Evolutionary conservation across 2,113 vertebrate genomes (phyloP), one percentile per base, ranked within the genome.

Genomic region (Rhineura floridana): DNA sequence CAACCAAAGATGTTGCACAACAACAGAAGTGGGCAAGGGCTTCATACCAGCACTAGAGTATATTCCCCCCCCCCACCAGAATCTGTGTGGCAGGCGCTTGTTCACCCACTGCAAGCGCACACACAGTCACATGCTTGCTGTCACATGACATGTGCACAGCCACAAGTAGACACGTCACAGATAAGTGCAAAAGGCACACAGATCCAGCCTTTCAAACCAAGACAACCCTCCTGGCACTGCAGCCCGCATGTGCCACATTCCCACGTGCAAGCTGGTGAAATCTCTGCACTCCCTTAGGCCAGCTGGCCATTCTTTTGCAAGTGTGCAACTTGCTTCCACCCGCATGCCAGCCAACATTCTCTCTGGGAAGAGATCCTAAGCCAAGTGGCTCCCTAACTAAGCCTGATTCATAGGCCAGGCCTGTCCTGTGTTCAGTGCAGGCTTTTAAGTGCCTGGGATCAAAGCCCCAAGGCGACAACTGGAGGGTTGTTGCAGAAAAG

Each of bases 21-120:
- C 5, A 4, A 62, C 2, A n/a, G 28, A 67, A 1, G 30, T 30
- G 36, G 1, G 5, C 79, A 62, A 30, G 17, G 36, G 23, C 5
- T 15, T n/a, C n/a, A n/a, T n/a, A n/a, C n/a, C n/a, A 2, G 55
- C 33, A 28, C 30, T 7, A 6, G 9, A 1, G 6, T 9, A 1
- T 50, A 46, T n/a, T n/a, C n/a, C n/a, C n/a, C n/a, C n/a, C n/a
- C n/a, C n/a, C n/a, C n/a, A n/a, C n/a, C n/a, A n/a, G n/a, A n/a
- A n/a, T n/a, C n/a, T n/a, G n/a, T n/a, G n/a, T n/a, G n/a, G n/a
- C n/a, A n/a, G n/a, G n/a, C n/a, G n/a, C n/a, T n/a, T n/a, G n/a
- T n/a, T 17, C 15, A 1, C 23, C 6, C 11, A 2, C 72, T 75
- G 36, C 72, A 39, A 21, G 21, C 19, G 42, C 17, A 17, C 15